Conservation (phyloP, 2,797 vertebrate species). For the Mergus octosetaceus region DNA sequence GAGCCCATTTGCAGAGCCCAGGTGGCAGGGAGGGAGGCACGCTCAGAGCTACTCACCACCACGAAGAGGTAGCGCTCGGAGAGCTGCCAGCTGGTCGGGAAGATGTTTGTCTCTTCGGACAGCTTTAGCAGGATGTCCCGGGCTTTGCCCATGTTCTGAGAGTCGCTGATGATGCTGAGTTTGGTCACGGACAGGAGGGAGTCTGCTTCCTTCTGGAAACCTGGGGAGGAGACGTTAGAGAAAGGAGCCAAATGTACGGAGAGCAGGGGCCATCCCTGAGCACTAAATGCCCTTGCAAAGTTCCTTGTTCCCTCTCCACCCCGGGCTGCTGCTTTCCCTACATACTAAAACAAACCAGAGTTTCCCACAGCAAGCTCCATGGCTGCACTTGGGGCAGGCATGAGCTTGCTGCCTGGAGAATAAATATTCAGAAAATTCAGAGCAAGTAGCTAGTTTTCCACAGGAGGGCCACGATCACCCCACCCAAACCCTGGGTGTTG, state of each 20-base stretch:
- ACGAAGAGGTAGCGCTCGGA: slow-evolving; percentile 87
- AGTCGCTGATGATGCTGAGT: slow-evolving; percentile 82
- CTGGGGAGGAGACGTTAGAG: slow-evolving; percentile 65
- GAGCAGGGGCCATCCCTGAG: not conserved
- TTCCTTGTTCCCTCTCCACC: not conserved
- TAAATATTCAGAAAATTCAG: not conserved
- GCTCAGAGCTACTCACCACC: slow-evolving; percentile 78
- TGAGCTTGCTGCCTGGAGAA: not conserved
- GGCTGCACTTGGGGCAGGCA: not conserved
- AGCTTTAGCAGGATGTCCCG: slow-evolving; percentile 84
- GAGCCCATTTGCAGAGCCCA: not conserved
- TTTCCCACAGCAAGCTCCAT: not conserved
- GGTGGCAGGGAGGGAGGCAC: not conserved
- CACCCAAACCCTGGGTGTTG: not conserved
- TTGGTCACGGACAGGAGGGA: slow-evolving; percentile 87
- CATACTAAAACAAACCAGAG: not conserved
- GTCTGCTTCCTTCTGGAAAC: slow-evolving; percentile 92
- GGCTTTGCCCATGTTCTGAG: slow-evolving; percentile 83
- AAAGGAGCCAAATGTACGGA: not conserved
- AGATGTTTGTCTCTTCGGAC: slow-evolving; percentile 87
- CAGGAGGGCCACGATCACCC: not conserved
- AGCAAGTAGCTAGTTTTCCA: not conserved
- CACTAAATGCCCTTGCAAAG: not conserved
- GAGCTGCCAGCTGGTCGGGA: slow-evolving; percentile 82
- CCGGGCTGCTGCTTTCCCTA: not conserved